phyloP scores from a whole-genome alignment of 2,797 vertebrate genomes.

The Gouania willdenowi region DNA sequence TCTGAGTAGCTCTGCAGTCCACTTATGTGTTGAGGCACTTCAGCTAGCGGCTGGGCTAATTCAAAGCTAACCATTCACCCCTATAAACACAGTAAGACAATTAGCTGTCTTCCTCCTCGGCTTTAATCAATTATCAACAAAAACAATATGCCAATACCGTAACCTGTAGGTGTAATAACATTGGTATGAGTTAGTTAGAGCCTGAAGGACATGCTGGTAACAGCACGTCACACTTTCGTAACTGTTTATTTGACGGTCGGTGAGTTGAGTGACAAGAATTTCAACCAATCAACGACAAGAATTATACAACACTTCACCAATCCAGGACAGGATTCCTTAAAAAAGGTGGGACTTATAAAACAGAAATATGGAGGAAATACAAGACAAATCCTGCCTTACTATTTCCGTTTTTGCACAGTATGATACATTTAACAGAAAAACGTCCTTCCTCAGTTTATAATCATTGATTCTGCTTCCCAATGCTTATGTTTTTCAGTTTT shows the following conservation, averaged over 20 bases:
- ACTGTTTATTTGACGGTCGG: not conserved
- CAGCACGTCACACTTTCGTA: not conserved
- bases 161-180: no score
- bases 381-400: not conserved
- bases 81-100: not conserved
- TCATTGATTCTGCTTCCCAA: no score
- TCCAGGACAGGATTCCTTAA: not conserved
- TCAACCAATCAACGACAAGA: conserved; percentile 15
- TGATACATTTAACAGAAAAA: no score
- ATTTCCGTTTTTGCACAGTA: conserved; percentile 4
- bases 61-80: not conserved
- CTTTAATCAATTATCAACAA: not conserved
- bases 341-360: conserved; percentile 9
- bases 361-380: not conserved
- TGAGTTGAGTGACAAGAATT: not conserved
- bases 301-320: conserved; percentile 17
- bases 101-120: rapidly evolving
- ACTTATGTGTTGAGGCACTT: conserved; percentile 1
- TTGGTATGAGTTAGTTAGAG: no score
- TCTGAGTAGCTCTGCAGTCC: conserved; percentile 10
- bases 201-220: not conserved
- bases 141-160: no score
- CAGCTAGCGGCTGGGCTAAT: conserved; percentile 17
- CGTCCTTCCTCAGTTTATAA: no score
- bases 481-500: no score